Base-by-base conservation (phyloP, 2,113 vertebrate genomes). In the Pogonocichla stellata region DNA sequence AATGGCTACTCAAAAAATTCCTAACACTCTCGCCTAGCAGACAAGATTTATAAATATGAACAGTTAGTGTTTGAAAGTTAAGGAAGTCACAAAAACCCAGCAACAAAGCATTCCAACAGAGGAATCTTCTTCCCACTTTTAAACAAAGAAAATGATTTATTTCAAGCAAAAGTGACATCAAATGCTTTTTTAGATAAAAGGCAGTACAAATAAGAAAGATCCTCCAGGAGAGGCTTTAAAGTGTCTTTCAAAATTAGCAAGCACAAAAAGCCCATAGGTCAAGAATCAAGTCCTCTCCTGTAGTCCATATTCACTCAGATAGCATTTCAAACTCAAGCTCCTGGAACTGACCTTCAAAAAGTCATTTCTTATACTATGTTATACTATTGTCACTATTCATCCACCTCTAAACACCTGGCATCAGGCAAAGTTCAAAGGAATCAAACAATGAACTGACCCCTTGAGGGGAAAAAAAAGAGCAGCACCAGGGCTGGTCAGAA, bases 121-220 rank as follows among this genome's bases (percentile, higher is more conserved):
- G 87, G 69, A 80, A 73, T 84, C 82, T 97, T 90, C 88, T 96
- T 93, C 84, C 45, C 60, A 31, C 58, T 85, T 96, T 69, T 51
- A 66, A 80, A 92, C 75, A 93, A 43, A 86, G 75, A 93, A 82
- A 80, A 58, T 93, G 89, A 60, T 81, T 94, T 95, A 57, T 95
- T 80, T 87, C 65, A 96, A 93, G 92, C 43, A 70, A 95, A 96
- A 86, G 38, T 34, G 23, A 51, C 92, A 95, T 96, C 81, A 93
- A 94, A 89, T 83, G 26, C 45, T 94, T 93, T 94, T 82, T 94
- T 56, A 89, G 95, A 96, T 94, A 94, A 93, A 97, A 93, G 75
- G 61, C 24, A 25, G 70, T 54, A 65, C 70, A 93, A 95, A 83
- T 91, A 94, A 95, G 80, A 89, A 58, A 80, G 83, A 72, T 75